Conservation (phyloP, 2,113 vertebrate genomes). For the Sisor rabdophorus region DNA sequence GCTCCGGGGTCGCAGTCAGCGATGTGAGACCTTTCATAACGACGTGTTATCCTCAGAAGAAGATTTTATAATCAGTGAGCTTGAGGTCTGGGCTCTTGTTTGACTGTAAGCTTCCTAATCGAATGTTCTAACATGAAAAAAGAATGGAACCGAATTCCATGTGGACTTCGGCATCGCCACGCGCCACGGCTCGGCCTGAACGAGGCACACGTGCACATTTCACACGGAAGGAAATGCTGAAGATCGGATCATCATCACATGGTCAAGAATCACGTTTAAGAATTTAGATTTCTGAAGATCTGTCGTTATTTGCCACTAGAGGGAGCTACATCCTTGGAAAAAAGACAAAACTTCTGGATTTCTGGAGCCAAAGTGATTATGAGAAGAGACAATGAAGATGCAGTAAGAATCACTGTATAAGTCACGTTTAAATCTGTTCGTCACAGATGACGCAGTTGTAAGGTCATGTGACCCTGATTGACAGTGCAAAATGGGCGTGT, state of each 20-base stretch:
- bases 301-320: constrained; percentile 12
- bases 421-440: neutral
- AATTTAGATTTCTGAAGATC: neutral
- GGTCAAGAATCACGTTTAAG: neutral
- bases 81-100: constrained; percentile 39
- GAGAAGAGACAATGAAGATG: neutral
- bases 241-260: neutral
- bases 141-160: neutral
- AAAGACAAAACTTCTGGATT: neutral
- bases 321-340: neutral
- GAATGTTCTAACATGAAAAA: neutral
- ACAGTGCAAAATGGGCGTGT: neutral
- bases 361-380: neutral
- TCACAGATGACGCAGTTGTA: neutral
- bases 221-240: neutral
- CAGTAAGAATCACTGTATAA: neutral
- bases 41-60: constrained; percentile 34
- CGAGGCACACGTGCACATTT: neutral
- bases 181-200: neutral
- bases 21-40: constrained; percentile 46
- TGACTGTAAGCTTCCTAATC: neutral
- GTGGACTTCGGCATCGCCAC: neutral
- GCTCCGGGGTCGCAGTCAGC: constrained; percentile 36
- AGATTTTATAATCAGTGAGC: constrained; percentile 39
- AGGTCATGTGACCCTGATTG: neutral